These are phyloP conservation scores for Rhombomys opimus DNA, from an alignment of 2,113 vertebrate genomes.

Conservation along the genomic window DNA sequence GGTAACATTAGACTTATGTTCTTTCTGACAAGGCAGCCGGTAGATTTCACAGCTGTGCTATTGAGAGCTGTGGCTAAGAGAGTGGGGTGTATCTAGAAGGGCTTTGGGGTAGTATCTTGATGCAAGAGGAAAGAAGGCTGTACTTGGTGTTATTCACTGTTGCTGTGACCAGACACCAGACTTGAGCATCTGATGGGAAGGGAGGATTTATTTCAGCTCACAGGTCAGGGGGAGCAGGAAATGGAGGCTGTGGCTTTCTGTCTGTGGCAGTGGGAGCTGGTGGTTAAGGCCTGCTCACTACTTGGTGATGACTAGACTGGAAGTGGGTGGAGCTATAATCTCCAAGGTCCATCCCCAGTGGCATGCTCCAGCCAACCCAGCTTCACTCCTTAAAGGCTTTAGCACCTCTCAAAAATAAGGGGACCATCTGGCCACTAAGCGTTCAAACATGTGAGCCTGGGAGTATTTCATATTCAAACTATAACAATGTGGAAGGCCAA, in stretches of 20 bases:
- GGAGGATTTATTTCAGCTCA: neutral
- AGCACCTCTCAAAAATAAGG: neutral
- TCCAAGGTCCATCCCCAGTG: neutral
- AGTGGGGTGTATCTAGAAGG: neutral
- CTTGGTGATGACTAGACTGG: neutral
- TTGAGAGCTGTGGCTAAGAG: neutral
- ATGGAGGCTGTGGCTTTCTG: neutral
- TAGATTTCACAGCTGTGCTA: neutral
- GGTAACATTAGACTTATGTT: neutral
- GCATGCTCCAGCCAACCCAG: neutral
- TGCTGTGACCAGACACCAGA: neutral
- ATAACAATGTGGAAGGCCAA: neutral
- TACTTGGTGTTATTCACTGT: neutral
- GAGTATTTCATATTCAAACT: neutral
- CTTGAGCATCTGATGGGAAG: neutral
- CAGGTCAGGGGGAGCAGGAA: neutral
- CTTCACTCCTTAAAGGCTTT: neutral
- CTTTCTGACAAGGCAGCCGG: neutral
- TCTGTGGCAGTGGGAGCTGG: neutral
- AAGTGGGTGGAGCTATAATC: neutral
- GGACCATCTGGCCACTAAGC: neutral
- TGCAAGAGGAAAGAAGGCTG: neutral
- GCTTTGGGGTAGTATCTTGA: neutral
- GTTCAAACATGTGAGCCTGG: neutral
- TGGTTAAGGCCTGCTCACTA: neutral